phyloP scores from a whole-genome alignment of 1,140 invertebrate species.

The Tribolium madens region DNA sequence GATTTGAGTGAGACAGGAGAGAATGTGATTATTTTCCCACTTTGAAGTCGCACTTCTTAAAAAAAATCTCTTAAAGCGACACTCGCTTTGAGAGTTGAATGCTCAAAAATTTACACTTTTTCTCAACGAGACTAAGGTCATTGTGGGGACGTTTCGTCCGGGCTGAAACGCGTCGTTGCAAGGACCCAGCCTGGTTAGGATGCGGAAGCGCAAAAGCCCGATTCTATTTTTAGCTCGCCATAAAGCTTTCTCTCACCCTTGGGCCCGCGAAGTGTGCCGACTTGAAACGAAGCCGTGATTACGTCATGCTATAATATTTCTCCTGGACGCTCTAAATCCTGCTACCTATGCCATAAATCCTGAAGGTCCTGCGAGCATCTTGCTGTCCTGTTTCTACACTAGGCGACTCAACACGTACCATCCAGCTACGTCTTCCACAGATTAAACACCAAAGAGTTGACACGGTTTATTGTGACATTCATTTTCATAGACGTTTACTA shows the following conservation, averaged over 20 bases:
- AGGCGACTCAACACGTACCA: background rate
- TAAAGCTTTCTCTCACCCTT: slow-evolving; percentile 35
- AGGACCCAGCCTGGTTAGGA: slow-evolving; percentile 37
- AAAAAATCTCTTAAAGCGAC: background rate
- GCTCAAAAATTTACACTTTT: background rate
- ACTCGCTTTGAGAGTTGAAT: background rate
- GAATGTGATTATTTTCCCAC: slow-evolving; percentile 11
- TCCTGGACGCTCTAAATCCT: slow-evolving; percentile 29
- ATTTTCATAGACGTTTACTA: slow-evolving; percentile 24
- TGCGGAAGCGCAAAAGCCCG: slow-evolving; percentile 40
- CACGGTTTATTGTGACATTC: slow-evolving; percentile 22
- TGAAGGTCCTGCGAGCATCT: slow-evolving; percentile 32
- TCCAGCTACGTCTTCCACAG: background rate
- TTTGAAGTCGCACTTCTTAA: slow-evolving; percentile 14
- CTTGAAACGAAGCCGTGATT: slow-evolving; percentile 39
- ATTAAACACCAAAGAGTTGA: slow-evolving; percentile 19
- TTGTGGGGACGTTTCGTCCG: background rate
- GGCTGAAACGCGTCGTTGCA: slow-evolving; percentile 16
- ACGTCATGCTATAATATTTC: slow-evolving; percentile 42
- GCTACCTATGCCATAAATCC: slow-evolving; percentile 38
- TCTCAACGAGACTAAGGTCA: background rate
- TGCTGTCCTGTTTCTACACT: slow-evolving; percentile 25
- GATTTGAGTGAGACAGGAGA: slow-evolving; percentile 2
- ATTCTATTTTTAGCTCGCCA: slow-evolving; percentile 45
- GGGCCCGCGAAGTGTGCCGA: slow-evolving; percentile 33